A percentile compares a stretch with the other conserved stretches of the same genome.
Conservation (phyloP, 2,113 vertebrate genomes). For the Tyrannus savana region DNA sequence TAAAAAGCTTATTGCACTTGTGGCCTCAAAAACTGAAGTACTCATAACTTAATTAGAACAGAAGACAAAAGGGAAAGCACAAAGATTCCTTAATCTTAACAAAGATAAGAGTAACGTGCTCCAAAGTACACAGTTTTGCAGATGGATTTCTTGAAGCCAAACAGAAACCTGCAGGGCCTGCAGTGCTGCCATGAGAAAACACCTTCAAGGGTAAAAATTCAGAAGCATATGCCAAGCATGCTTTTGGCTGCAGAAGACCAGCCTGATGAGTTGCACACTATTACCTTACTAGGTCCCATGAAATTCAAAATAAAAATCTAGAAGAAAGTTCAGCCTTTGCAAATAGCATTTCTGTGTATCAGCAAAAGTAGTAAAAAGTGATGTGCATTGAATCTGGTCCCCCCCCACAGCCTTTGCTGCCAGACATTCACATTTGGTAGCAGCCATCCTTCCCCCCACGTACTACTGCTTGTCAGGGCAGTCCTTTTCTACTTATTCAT, state of each 20-base stretch:
- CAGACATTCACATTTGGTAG: rapidly evolving
- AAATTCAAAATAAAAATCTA: not conserved
- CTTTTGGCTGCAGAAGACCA: not conserved
- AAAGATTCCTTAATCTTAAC: not conserved
- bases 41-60: not conserved
- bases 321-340: not conserved
- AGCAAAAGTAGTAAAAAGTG: not conserved
- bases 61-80: not conserved
- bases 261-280: not conserved
- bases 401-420: rapidly evolving
- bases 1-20: not conserved
- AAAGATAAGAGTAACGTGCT: not conserved
- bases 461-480: rapidly evolving
- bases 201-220: not conserved
- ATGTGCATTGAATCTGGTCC: rapidly evolving
- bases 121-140: not conserved
- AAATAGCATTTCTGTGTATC: not conserved
- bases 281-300: too few relatives aligned
- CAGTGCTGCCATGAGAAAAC: not conserved
- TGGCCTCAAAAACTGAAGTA: not conserved
- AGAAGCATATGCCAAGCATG: not conserved
- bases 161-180: not conserved
- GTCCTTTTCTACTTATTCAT: not conserved
- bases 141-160: not conserved
- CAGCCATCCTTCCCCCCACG: not conserved